Evolutionary conservation across 2,113 vertebrate species (phyloP), one percentile per base, ranked within the genome.

Genomic region (Erpornis zantholeuca): DNA sequence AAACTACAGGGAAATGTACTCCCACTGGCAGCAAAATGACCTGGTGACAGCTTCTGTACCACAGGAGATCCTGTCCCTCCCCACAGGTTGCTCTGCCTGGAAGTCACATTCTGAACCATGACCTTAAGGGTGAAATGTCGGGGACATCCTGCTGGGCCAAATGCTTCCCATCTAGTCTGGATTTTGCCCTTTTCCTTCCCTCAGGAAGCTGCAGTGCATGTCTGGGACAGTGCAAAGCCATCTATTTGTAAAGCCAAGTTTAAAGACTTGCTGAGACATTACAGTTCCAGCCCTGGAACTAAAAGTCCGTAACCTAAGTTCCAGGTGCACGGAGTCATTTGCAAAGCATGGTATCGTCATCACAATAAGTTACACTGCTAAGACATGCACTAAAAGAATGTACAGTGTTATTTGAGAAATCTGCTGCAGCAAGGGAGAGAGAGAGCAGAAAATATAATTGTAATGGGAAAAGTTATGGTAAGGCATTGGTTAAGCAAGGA

Each of bases 31-130:
- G 94, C 88, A 86, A 90, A 97, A 97, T 92, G 95, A 97, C 95
- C 97, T 97, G 96, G 97, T 98, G 98, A 98, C 98, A 98, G 96
- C 69, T 95, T 54, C 90, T 71, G 70, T 91, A 78, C 91, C 95
- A 92, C 82, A 72, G 91, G 94, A 96, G 96, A 98, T 97, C 93
- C 93, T 91, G 94, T 89, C 89, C 82, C 82, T 97, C 96, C 95
- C 91, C 56, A 80, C 45, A 90, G 94, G 95, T 75, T 69, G 52
- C 91, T 82, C 70, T 96, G 90, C 90, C 86, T 92, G 94, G 88
- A 97, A 96, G 82, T 95, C 90, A 96, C 95, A 93, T 94, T 96
- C 86, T 94, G 94, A 97, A 95, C 92, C 82, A 38, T 90, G 97
- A 97, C 97, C 97, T 85, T 53, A 68, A 38, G 87, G 83, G 86